Percentiles rank a stretch among this genome's conserved stretches.
These are phyloP conservation scores for Lytechinus pictus DNA, from an alignment of 35 echinoderm and acorn worm species.

Conservation along the genomic window DNA sequence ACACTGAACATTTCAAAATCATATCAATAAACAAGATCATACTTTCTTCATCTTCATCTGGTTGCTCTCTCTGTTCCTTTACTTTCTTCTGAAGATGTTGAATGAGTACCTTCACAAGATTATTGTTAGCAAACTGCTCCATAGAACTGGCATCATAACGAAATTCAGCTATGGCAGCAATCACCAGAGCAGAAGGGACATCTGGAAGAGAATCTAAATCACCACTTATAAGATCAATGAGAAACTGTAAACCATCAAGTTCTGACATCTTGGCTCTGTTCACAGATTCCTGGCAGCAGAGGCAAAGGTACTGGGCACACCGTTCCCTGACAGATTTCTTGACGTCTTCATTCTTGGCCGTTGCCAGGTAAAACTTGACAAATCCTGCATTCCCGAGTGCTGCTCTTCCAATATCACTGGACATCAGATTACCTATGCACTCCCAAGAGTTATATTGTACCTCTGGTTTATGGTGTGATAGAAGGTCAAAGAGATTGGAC, in stretches of 20 bases:
- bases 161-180: slow-evolving; percentile 40
- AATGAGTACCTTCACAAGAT: slow-evolving; percentile 25
- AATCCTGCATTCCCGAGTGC: slow-evolving; percentile 40
- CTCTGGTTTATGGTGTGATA: slow-evolving; percentile 21
- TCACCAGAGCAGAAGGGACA: slow-evolving; percentile 23
- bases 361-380: slow-evolving; percentile 43
- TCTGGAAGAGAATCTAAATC: neutral
- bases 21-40: neutral
- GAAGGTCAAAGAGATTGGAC: slow-evolving; percentile 39
- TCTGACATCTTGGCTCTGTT: slow-evolving; percentile 43
- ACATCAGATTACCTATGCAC: slow-evolving; percentile 39
- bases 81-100: slow-evolving; percentile 23
- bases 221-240: neutral
- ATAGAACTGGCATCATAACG: slow-evolving; percentile 1
- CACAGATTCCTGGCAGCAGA: slow-evolving; percentile 50
- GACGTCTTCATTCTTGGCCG: neutral
- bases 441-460: slow-evolving; percentile 24
- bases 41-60: slow-evolving; percentile 18
- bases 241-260: slow-evolving; percentile 6
- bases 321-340: slow-evolving; percentile 46
- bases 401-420: slow-evolving; percentile 35
- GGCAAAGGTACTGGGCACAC: slow-evolving; percentile 46
- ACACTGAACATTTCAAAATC: too few species aligned
- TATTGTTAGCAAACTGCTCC: neutral
- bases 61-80: neutral